phyloP scores from a whole-genome alignment of 2,888 invertebrate genomes.

The Scaptodrosophila latifasciaeformis region DNA sequence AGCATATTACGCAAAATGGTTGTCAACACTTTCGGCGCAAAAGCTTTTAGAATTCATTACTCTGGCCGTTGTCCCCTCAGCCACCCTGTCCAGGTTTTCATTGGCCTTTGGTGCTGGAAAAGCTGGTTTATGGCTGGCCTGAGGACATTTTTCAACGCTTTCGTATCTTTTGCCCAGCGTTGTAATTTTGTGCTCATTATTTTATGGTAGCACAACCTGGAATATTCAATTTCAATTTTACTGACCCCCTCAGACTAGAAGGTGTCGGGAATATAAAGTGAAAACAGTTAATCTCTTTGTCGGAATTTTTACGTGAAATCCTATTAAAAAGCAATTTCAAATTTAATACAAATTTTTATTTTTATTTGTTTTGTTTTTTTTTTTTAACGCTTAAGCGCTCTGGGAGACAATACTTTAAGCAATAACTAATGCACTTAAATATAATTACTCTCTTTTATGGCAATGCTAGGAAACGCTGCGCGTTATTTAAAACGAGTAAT shows the following conservation, averaged over 20 bases:
- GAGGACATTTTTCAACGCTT: constrained; percentile 52
- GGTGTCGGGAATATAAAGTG: too few relatives aligned
- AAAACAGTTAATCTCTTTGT: constrained; percentile 46
- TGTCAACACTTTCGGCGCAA: constrained; percentile 56
- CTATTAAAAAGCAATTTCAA: constrained; percentile 52
- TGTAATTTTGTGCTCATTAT: constrained; percentile 50
- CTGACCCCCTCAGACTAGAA: constrained; percentile 7
- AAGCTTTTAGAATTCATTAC: constrained; percentile 54
- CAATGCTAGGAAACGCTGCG: too few relatives aligned
- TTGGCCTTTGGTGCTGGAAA: constrained; percentile 24
- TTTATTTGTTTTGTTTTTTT: background rate
- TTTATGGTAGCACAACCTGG: constrained; percentile 40
- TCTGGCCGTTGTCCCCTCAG: constrained; percentile 4
- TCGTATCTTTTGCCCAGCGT: constrained; percentile 22
- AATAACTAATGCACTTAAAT: too few relatives aligned
- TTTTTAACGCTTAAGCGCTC: background rate
- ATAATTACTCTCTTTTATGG: background rate
- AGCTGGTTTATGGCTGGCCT: constrained; percentile 36
- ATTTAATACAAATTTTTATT: constrained; percentile 18
- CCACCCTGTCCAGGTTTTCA: constrained; percentile 10
- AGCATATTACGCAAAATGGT: constrained; percentile 57
- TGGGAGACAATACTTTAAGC: background rate
- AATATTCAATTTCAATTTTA: constrained; percentile 46
- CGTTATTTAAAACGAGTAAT: too few relatives aligned
- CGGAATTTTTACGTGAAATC: constrained; percentile 27